Evolutionary conservation across 2,888 invertebrate species (phyloP).

Genomic region (Argyra leucocephala): DNA sequence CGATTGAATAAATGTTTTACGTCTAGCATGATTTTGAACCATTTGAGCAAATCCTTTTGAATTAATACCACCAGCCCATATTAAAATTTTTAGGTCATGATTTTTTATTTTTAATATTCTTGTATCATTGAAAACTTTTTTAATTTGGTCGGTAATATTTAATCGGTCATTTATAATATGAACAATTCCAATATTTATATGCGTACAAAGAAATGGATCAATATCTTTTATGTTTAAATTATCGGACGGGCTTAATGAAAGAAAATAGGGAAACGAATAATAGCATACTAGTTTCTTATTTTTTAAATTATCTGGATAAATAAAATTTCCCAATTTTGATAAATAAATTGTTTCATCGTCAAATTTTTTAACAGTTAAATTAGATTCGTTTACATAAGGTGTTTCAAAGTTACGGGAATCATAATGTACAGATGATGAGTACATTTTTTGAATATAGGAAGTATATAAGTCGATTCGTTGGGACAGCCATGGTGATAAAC

Average conservation of each 20-base stretch:
- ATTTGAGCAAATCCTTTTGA: slow-evolving; percentile 59
- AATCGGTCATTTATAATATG: slow-evolving; percentile 53
- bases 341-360: slow-evolving; percentile 16
- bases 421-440: slow-evolving; percentile 24
- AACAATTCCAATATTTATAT: slow-evolving; percentile 71
- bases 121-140: slow-evolving; percentile 32
- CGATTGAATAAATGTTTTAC: slow-evolving; percentile 55
- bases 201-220: slow-evolving; percentile 68
- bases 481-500: slow-evolving; percentile 31
- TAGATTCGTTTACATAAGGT: slow-evolving; percentile 26
- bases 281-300: slow-evolving; percentile 53
- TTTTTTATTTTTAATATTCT: slow-evolving; percentile 49
- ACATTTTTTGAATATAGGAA: slow-evolving; percentile 7
- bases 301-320: neutral
- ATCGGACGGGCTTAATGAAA: slow-evolving; percentile 27
- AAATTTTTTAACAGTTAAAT: slow-evolving; percentile 20
- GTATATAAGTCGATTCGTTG: slow-evolving; percentile 29
- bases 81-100: slow-evolving; percentile 60
- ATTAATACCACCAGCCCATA: slow-evolving; percentile 59
- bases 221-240: slow-evolving; percentile 50
- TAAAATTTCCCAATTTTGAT: slow-evolving; percentile 7
- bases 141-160: slow-evolving; percentile 45
- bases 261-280: slow-evolving; percentile 50
- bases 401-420: slow-evolving; percentile 26
- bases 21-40: slow-evolving; percentile 59